Conservation (phyloP, 2,888 invertebrate genomes). For the Hypomecis atomaria region DNA sequence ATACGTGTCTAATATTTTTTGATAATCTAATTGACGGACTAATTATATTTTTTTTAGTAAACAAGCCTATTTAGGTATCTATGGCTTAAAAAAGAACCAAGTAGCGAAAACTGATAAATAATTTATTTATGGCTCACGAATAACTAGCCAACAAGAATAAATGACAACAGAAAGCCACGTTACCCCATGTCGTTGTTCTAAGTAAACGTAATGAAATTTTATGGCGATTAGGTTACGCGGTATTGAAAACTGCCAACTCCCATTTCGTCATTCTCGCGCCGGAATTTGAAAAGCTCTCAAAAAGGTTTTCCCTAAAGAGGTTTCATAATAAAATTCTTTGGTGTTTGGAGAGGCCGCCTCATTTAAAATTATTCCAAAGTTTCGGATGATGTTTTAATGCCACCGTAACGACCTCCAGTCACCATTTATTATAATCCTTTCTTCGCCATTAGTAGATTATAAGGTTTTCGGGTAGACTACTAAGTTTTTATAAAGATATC, state of each 20-base stretch:
- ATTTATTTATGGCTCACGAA: too few species aligned
- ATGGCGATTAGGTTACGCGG: conserved; percentile 40
- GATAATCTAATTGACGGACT: too few species aligned
- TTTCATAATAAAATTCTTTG: conserved; percentile 59
- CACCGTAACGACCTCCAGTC: conserved; percentile 40
- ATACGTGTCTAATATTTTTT: too few species aligned
- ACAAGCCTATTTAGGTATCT: too few species aligned
- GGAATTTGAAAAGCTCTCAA: conserved; percentile 53
- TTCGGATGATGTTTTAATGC: conserved; percentile 50
- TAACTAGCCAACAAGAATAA: too few species aligned
- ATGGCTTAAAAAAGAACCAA: not conserved
- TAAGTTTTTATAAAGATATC: too few species aligned
- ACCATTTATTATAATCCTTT: conserved; percentile 41
- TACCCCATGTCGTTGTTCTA: conserved; percentile 9
- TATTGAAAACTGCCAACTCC: conserved; percentile 50
- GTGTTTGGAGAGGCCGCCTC: conserved; percentile 51
- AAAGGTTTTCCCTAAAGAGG: conserved; percentile 52
- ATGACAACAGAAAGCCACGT: not conserved
- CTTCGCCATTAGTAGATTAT: conserved; percentile 23
- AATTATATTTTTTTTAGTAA: too few species aligned
- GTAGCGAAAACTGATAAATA: too few species aligned
- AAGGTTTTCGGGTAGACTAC: conserved; percentile 5
- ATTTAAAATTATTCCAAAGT: conserved; percentile 55
- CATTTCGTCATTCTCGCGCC: conserved; percentile 50
- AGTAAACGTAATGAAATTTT: conserved; percentile 31